These are phyloP conservation scores for Papilio helenus DNA, from an alignment of 1,140 invertebrate genomes.

Conservation along the genomic window DNA sequence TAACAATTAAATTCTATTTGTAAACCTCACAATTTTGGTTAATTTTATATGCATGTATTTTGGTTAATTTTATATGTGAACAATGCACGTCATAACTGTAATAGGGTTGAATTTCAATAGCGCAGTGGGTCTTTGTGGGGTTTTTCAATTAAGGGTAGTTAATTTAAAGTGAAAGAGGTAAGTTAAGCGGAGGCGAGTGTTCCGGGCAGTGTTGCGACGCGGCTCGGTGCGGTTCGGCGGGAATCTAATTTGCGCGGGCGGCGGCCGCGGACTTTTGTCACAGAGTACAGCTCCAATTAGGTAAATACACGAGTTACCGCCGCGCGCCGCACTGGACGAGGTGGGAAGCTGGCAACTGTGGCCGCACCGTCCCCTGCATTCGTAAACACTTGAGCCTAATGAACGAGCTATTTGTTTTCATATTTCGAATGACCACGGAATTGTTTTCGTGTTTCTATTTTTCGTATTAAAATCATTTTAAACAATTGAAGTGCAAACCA, in stretches of 20 bases:
- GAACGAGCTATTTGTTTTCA: conserved; percentile 58
- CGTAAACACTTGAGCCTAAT: conserved; percentile 68
- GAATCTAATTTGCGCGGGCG: conserved; percentile 73
- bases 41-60: neutral
- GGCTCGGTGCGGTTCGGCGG: conserved; percentile 47
- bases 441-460: conserved; percentile 26
- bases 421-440: conserved; percentile 60
- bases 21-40: neutral
- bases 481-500: neutral
- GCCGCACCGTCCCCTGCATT: conserved; percentile 56
- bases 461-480: neutral
- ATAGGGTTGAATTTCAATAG: conserved; percentile 47
- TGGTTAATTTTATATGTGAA: neutral
- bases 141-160: conserved; percentile 72
- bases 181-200: conserved; percentile 63
- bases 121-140: conserved; percentile 59
- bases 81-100: neutral
- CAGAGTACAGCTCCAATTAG: conserved; percentile 73
- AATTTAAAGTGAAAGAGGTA: conserved; percentile 76
- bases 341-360: conserved; percentile 39
- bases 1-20: conserved; percentile 18
- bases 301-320: conserved; percentile 68
- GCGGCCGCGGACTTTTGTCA: conserved; percentile 73
- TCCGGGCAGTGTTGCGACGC: conserved; percentile 43
- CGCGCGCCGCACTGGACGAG: conserved; percentile 32